Evolutionary conservation across 2,113 vertebrate genomes (phyloP).

Genomic region (Parotia lawesii): DNA sequence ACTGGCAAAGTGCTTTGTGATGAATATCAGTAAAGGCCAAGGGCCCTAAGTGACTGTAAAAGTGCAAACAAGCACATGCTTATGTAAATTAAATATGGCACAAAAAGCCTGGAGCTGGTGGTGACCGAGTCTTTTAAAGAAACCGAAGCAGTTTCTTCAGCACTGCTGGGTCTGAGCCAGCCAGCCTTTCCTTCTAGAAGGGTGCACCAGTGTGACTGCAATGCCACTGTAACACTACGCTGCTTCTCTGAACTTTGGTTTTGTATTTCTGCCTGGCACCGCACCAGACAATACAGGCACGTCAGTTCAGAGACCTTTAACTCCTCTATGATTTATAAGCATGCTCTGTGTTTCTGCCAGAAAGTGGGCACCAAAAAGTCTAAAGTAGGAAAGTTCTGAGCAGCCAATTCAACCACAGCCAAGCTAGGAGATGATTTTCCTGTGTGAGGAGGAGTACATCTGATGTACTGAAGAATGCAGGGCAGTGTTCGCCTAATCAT

Average conservation of each 20-base stretch:
- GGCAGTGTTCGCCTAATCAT: accelerated
- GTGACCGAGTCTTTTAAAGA: neutral
- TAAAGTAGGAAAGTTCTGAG: neutral
- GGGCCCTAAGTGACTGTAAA: neutral
- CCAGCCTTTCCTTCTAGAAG: neutral
- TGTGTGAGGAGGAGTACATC: neutral
- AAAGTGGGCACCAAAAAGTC: neutral
- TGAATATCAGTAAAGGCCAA: neutral
- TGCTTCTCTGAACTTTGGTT: neutral
- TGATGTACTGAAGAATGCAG: neutral
- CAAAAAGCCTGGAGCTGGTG: neutral
- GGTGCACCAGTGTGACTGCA: neutral
- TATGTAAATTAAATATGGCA: neutral
- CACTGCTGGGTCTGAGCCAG: neutral
- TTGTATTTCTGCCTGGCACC: neutral
- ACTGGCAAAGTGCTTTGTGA: neutral
- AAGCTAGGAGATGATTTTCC: neutral
- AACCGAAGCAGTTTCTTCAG: neutral
- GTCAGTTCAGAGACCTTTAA: neutral
- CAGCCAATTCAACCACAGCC: neutral
- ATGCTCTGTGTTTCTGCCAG: neutral
- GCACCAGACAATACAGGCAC: accelerated
- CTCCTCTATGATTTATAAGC: neutral
- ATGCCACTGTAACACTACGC: neutral
- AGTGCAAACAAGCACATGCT: neutral